Conservation (phyloP, 2,797 vertebrate species). For the Myiothlypis coronata region DNA sequence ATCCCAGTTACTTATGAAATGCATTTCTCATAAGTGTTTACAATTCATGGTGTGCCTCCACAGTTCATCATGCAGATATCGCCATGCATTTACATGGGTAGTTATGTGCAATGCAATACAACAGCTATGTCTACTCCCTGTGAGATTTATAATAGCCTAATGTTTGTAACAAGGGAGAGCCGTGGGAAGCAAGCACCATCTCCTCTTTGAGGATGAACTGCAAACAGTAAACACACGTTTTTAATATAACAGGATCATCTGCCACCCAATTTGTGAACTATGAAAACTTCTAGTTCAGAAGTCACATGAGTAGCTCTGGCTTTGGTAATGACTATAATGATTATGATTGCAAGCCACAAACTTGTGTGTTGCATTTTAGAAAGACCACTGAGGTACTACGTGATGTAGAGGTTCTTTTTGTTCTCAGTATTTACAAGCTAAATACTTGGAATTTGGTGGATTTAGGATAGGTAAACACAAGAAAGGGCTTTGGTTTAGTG, state of each 20-base stretch:
- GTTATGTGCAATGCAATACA: neutral
- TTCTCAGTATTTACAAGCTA: neutral
- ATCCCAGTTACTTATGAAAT: conserved; percentile 6
- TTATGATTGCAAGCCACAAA: neutral
- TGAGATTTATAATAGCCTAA: neutral
- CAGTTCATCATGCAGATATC: neutral
- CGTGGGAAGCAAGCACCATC: neutral
- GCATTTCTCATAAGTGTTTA: neutral
- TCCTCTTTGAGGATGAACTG: neutral
- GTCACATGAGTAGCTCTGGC: neutral
- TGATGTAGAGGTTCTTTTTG: neutral
- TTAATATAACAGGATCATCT: neutral
- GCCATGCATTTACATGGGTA: neutral
- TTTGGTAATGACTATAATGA: neutral
- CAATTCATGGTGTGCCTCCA: neutral
- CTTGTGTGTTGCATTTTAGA: neutral
- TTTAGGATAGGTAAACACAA: neutral
- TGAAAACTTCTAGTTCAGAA: neutral
- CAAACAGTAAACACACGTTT: neutral
- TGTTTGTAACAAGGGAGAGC: neutral
- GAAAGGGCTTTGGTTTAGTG: neutral
- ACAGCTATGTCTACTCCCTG: neutral
- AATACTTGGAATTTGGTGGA: neutral
- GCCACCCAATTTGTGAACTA: neutral
- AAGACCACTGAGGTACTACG: neutral